A percentile compares a stretch with the other conserved stretches of the same genome.
phyloP scores from a whole-genome alignment of 2,113 vertebrate genomes.

The Mesitornis unicolor region DNA sequence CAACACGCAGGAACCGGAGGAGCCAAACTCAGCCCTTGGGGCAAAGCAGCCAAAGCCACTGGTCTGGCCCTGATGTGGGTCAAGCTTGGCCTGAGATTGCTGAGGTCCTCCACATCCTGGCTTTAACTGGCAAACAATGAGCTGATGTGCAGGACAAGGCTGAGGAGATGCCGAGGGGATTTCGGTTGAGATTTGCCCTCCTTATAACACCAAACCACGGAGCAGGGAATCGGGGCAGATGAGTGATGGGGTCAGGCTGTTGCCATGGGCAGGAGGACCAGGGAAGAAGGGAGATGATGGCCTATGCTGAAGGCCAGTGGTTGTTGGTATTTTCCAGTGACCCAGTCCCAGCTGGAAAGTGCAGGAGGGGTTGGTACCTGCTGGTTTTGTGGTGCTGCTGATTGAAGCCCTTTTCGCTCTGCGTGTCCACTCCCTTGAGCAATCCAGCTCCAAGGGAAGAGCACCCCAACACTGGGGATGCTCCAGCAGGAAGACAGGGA shows the following conservation, averaged over 20 bases:
- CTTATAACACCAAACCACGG: neutral
- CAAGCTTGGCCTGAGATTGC: neutral
- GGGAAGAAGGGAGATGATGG: neutral
- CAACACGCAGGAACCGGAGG: neutral
- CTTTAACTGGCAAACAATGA: neutral
- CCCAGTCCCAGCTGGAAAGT: neutral
- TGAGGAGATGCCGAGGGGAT: neutral
- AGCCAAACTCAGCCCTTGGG: neutral
- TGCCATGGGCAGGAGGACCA: neutral
- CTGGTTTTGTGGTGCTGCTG: neutral
- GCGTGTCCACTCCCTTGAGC: accelerated
- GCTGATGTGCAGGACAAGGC: neutral
- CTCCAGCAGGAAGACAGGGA: neutral
- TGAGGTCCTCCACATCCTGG: neutral
- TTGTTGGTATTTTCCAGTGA: neutral
- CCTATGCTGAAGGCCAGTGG: neutral
- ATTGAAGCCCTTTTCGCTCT: neutral
- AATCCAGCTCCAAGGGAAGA: neutral
- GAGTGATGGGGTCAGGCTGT: neutral
- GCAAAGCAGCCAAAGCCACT: neutral
- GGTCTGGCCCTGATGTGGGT: neutral
- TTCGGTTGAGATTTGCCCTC: neutral
- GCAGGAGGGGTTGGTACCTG: neutral
- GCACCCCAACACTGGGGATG: accelerated
- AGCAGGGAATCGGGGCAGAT: neutral